These are phyloP conservation scores for Microtus pennsylvanicus DNA, from an alignment of 2,113 vertebrate species.

Conservation along the genomic window DNA sequence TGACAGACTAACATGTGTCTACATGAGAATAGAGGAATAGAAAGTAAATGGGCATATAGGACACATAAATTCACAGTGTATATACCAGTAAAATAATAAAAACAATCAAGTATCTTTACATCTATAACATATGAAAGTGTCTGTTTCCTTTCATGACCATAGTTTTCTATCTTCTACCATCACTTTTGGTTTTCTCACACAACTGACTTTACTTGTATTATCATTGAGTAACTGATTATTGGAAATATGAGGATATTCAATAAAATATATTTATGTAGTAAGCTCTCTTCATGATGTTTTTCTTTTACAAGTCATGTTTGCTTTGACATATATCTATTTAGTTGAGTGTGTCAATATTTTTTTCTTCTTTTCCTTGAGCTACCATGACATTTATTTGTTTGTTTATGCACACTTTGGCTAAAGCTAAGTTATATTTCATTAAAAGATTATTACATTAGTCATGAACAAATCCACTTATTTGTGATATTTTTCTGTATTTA, in stretches of 20 bases:
- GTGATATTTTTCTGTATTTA: background rate
- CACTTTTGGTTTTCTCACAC: accelerated
- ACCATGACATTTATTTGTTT: background rate
- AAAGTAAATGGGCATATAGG: background rate
- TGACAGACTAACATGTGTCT: background rate
- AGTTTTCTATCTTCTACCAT: background rate
- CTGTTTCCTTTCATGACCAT: background rate
- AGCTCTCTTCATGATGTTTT: background rate
- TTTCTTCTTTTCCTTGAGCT: background rate
- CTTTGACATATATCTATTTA: background rate
- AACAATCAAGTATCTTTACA: background rate
- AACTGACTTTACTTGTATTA: background rate
- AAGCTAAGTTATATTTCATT: background rate
- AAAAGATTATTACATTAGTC: background rate
- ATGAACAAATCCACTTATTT: background rate
- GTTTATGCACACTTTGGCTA: background rate
- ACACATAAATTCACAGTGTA: background rate
- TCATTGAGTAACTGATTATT: background rate
- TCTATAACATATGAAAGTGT: background rate
- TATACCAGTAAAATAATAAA: background rate
- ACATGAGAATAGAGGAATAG: no score
- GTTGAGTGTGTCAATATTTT: background rate
- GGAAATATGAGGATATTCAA: background rate
- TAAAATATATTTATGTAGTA: background rate
- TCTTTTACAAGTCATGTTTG: background rate